Conservation (phyloP, 2,113 vertebrate genomes). For the Alosa alosa region DNA sequence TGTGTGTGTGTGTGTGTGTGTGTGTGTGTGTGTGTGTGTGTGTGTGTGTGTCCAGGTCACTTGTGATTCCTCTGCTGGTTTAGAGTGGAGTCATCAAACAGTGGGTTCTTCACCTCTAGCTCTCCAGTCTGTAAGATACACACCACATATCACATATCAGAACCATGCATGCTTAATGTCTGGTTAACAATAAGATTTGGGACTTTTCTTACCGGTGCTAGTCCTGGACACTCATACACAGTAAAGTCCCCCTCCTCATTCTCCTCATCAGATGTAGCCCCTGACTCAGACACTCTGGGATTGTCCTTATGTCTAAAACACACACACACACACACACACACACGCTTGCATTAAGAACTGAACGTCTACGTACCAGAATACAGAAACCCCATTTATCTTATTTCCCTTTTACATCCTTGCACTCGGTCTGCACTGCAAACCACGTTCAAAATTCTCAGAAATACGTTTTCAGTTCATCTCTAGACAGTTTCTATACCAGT, state of each 20-base stretch:
- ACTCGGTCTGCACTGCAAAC: no score
- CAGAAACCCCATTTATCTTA: background rate
- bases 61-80: slow-evolving; percentile 65
- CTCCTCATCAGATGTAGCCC: slow-evolving; percentile 85
- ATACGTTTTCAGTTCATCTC: no score
- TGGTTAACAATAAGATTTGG: background rate
- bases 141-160: background rate
- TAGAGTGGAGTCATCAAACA: slow-evolving; percentile 86
- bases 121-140: slow-evolving; percentile 84
- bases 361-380: background rate
- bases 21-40: slow-evolving; percentile 29
- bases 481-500: no score
- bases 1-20: slow-evolving; percentile 37
- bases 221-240: slow-evolving; percentile 90
- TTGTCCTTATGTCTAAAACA: slow-evolving; percentile 79
- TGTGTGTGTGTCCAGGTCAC: slow-evolving; percentile 56
- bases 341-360: background rate
- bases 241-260: slow-evolving; percentile 95
- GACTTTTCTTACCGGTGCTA: slow-evolving; percentile 81
- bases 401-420: no score
- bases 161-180: background rate
- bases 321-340: background rate
- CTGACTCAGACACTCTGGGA: slow-evolving; percentile 75
- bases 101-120: slow-evolving; percentile 94
- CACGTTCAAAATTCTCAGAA: no score